Percentiles rank a stretch among this genome's conserved stretches.
These are phyloP conservation scores for Nycticebus coucang DNA, from an alignment of 2,113 vertebrate species.

Conservation along the genomic window DNA sequence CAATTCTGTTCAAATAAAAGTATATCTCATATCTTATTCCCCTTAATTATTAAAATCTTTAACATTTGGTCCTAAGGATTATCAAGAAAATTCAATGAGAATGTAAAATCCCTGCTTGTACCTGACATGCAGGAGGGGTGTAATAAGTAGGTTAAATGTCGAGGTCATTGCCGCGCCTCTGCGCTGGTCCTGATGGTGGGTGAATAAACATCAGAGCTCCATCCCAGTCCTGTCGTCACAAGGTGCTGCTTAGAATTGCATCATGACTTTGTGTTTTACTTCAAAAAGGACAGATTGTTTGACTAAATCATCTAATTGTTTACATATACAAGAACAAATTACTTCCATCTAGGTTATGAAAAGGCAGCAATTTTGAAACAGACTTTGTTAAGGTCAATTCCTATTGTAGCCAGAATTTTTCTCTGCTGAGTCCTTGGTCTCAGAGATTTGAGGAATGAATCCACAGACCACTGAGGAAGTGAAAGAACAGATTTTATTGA, in stretches of 20 bases:
- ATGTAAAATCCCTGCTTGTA: not conserved
- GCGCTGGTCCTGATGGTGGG: not conserved
- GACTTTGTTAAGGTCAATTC: not conserved
- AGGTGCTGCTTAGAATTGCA: not conserved
- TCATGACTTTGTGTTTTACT: not conserved
- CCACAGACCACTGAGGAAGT: too few species aligned
- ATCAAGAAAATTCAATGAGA: not conserved
- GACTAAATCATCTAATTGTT: not conserved
- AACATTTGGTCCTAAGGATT: not conserved
- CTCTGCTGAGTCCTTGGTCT: too few species aligned
- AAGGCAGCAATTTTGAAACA: not conserved
- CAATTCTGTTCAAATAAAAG: not conserved
- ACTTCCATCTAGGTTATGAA: not conserved
- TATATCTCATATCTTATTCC: not conserved
- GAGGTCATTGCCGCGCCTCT: not conserved
- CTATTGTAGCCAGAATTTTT: too few species aligned
- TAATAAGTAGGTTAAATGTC: not conserved
- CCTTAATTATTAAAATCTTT: constrained; percentile 18
- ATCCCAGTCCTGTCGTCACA: not conserved
- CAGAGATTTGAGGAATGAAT: too few species aligned
- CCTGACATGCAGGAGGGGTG: not conserved
- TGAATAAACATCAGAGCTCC: not conserved
- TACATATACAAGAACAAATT: not conserved
- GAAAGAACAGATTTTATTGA: too few species aligned
- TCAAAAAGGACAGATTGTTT: not conserved